Conservation (phyloP, 2,797 vertebrate species). For the Paratrypauchen microcephalus region DNA sequence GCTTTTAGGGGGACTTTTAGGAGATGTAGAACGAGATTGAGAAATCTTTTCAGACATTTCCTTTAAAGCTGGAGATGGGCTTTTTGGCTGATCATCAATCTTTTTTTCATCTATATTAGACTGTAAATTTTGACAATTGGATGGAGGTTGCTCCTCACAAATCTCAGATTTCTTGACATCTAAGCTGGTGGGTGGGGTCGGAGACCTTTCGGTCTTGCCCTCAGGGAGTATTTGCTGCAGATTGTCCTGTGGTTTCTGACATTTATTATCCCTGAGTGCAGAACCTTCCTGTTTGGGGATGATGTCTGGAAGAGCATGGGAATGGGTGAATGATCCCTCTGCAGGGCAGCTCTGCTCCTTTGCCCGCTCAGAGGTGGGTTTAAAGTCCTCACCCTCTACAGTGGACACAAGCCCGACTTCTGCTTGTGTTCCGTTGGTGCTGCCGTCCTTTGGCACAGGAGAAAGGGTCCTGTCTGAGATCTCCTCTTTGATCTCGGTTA, state of each 20-base stretch:
- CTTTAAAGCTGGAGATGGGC: slow-evolving; percentile 67
- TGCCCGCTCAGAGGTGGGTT: slow-evolving; percentile 27
- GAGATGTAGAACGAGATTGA: slow-evolving; percentile 55
- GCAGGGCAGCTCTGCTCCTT: slow-evolving; percentile 44
- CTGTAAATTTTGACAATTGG: slow-evolving; percentile 71
- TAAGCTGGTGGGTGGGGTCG: slow-evolving; percentile 64
- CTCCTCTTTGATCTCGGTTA: slow-evolving; percentile 48
- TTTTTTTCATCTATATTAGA: slow-evolving; percentile 34
- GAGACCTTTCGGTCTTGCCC: slow-evolving; percentile 63
- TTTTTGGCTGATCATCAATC: slow-evolving; percentile 66
- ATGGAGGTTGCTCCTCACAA: slow-evolving; percentile 78
- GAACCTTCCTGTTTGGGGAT: slow-evolving; percentile 80
- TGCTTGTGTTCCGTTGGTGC: slow-evolving; percentile 50
- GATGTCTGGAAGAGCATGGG: slow-evolving; percentile 79
- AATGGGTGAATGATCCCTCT: slow-evolving; percentile 66
- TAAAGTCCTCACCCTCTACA: slow-evolving; percentile 18
- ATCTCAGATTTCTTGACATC: slow-evolving; percentile 73
- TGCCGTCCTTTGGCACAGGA: slow-evolving; percentile 22
- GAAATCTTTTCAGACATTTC: slow-evolving; percentile 50
- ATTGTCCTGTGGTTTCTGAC: slow-evolving; percentile 77
- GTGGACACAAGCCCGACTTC: slow-evolving; percentile 32
- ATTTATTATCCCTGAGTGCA: slow-evolving; percentile 66
- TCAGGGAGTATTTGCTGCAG: slow-evolving; percentile 61
- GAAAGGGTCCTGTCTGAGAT: slow-evolving; percentile 35
- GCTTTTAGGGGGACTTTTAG: slow-evolving; percentile 37